phyloP scores from a whole-genome alignment of 53 echinoderm and acorn worm species.

The Apostichopus leukothele region DNA sequence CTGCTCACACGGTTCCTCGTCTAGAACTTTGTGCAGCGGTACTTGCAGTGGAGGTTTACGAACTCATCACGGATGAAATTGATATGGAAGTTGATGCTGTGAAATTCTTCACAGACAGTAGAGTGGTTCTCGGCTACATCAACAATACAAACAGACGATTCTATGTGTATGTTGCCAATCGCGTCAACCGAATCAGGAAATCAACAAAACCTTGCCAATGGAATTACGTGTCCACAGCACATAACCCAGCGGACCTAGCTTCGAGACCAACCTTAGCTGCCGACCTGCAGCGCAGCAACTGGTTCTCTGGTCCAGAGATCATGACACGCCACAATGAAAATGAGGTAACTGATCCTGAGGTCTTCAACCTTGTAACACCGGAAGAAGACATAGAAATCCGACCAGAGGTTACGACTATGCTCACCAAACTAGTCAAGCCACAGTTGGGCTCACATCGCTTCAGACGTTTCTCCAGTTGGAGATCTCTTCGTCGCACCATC shows the following conservation, averaged over 20 bases:
- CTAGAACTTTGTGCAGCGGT: constrained; percentile 64
- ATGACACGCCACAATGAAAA: background rate
- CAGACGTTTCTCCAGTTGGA: constrained; percentile 29
- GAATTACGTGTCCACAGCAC: constrained; percentile 16
- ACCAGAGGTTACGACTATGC: constrained; percentile 13
- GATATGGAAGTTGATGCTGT: constrained; percentile 17
- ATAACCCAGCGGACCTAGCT: constrained; percentile 49
- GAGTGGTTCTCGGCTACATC: constrained; percentile 57
- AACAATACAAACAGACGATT: constrained; percentile 55
- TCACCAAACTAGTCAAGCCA: background rate
- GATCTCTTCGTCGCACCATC: background rate
- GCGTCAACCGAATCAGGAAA: constrained; percentile 53
- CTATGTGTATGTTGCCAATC: constrained; percentile 60
- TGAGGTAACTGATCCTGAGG: background rate
- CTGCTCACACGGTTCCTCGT: constrained; percentile 53
- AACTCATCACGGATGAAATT: constrained; percentile 30
- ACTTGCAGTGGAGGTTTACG: constrained; percentile 43
- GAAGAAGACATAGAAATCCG: constrained; percentile 43
- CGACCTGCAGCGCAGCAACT: constrained; percentile 32
- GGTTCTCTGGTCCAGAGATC: constrained; percentile 36
- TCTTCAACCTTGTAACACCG: constrained; percentile 4
- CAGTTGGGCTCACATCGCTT: constrained; percentile 40
- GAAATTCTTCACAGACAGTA: constrained; percentile 42
- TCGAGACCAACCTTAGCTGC: constrained; percentile 26
- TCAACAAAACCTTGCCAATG: constrained; percentile 36